These are phyloP conservation scores for Lagothrix lagotricha DNA, from an alignment of 2,797 vertebrate genomes.

Conservation along the genomic window DNA sequence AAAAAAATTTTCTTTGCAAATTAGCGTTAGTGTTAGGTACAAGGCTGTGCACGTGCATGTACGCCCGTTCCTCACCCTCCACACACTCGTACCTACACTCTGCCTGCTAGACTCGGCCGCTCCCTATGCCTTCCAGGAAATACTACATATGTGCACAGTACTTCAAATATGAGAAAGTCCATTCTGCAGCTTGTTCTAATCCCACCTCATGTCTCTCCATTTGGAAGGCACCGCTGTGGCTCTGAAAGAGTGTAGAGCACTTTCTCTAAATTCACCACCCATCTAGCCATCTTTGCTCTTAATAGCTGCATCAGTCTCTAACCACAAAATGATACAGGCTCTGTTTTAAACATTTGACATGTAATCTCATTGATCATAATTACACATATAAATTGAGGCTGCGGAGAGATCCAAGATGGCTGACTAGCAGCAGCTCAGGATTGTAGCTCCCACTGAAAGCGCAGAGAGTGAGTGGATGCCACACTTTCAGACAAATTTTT, in stretches of 20 bases:
- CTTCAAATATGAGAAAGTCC: not conserved
- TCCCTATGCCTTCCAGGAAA: not conserved
- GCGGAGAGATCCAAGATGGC: too few relatives aligned
- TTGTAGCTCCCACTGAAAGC: too few relatives aligned
- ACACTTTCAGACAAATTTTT: too few relatives aligned
- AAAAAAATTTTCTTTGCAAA: not conserved
- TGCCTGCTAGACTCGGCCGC: not conserved
- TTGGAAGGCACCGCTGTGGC: not conserved
- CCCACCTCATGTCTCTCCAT: not conserved
- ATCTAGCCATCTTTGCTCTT: not conserved
- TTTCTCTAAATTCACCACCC: not conserved
- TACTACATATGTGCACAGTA: not conserved
- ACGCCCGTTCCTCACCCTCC: accelerated
- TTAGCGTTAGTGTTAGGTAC: not conserved
- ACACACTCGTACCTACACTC: not conserved
- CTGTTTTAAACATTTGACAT: not conserved
- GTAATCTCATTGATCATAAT: not conserved
- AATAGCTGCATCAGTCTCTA: not conserved
- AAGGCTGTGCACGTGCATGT: too few relatives aligned
- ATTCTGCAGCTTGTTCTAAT: not conserved
- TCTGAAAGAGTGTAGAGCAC: not conserved
- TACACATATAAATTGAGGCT: not conserved
- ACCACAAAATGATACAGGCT: not conserved
- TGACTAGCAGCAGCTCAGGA: too few relatives aligned
- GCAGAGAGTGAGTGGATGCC: too few relatives aligned